Percentiles rank a stretch among this genome's conserved stretches.
Conservation (phyloP, 2,113 vertebrate species). For the Lagenorhynchus albirostris region DNA sequence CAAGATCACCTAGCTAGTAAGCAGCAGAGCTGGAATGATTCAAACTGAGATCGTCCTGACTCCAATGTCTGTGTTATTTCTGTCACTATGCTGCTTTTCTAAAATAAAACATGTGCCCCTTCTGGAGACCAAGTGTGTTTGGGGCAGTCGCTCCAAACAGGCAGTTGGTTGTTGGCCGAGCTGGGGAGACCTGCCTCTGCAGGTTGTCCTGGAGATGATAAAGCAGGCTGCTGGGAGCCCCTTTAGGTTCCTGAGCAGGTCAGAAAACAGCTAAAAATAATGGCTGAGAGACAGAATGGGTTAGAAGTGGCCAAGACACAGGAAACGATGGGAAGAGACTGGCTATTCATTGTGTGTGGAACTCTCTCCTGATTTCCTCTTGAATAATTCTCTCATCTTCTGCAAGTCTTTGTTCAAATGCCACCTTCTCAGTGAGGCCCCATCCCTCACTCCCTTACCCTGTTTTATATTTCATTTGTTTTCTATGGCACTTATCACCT, state of each 20-base stretch:
- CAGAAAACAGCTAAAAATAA: background rate
- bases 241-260: background rate
- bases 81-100: background rate
- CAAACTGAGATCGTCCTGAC: background rate
- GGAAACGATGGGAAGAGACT: background rate
- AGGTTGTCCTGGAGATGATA: background rate
- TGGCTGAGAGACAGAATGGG: background rate
- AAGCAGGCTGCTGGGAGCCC: background rate
- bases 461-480: background rate
- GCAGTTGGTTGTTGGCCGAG: background rate
- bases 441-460: accelerated
- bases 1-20: background rate
- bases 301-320: too few relatives aligned
- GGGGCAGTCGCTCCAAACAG: background rate
- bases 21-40: background rate
- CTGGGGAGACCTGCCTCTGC: background rate
- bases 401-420: background rate
- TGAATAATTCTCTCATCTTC: background rate
- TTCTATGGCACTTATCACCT: background rate
- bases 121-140: background rate
- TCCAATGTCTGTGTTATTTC: background rate
- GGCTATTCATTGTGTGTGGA: too few relatives aligned
- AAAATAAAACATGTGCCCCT: background rate
- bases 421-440: background rate
- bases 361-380: background rate